Evolutionary conservation across 2,113 vertebrate genomes (phyloP).

Genomic region (Vimba vimba): DNA sequence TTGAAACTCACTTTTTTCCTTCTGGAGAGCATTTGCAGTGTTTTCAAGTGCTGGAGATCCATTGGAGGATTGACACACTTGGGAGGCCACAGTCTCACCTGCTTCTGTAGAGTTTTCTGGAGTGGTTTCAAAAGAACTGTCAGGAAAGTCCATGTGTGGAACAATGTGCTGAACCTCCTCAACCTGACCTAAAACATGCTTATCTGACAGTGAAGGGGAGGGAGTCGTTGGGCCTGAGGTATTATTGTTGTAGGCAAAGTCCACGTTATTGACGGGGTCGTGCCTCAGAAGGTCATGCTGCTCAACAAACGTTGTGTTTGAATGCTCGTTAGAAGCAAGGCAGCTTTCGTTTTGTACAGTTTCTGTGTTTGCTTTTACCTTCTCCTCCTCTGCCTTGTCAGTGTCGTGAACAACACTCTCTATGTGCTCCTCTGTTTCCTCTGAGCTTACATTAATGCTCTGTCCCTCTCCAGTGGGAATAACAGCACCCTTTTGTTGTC

Average conservation of each 20-base stretch:
- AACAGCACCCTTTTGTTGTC: slow-evolving; percentile 61
- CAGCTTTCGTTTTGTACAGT: slow-evolving; percentile 41
- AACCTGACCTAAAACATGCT: slow-evolving; percentile 55
- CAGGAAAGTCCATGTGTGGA: slow-evolving; percentile 51
- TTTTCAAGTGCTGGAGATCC: slow-evolving; percentile 52
- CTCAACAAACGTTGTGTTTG: slow-evolving; percentile 49
- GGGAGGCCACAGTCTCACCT: slow-evolving; percentile 58
- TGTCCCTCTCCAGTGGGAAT: slow-evolving; percentile 44
- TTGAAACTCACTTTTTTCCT: slow-evolving; percentile 50
- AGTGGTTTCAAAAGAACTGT: slow-evolving; percentile 38
- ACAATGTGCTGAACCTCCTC: slow-evolving; percentile 62
- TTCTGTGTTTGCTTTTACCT: slow-evolving; percentile 23
- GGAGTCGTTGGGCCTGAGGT: slow-evolving; percentile 73
- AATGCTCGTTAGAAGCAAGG: slow-evolving; percentile 35
- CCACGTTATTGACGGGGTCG: slow-evolving; percentile 50
- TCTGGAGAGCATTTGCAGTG: slow-evolving; percentile 19
- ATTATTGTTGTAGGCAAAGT: slow-evolving; percentile 64
- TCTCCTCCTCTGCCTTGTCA: slow-evolving; percentile 49
- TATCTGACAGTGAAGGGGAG: slow-evolving; percentile 54
- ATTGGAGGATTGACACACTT: slow-evolving; percentile 59
- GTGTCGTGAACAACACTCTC: slow-evolving; percentile 51
- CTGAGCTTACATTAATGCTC: slow-evolving; percentile 27
- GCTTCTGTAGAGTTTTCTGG: slow-evolving; percentile 50
- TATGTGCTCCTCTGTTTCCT: slow-evolving; percentile 56
- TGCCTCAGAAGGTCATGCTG: slow-evolving; percentile 47